Conservation (phyloP, 2,797 vertebrate genomes). For the Todus mexicanus region DNA sequence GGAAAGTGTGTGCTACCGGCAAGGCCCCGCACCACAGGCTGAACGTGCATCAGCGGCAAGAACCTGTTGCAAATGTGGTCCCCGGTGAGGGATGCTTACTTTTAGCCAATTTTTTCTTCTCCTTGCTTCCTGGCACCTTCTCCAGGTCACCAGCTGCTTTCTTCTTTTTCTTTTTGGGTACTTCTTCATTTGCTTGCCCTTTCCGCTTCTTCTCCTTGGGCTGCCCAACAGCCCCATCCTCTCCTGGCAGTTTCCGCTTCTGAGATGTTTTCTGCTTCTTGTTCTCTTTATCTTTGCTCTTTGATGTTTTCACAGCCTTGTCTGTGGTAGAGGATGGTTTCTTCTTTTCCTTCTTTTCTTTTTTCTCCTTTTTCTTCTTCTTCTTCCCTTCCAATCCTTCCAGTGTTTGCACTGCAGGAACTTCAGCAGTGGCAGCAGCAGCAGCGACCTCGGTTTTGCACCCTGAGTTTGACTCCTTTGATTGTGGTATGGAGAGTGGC, state of each 20-base stretch:
- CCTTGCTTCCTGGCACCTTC: constrained; percentile 25
- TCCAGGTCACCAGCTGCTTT: constrained; percentile 25
- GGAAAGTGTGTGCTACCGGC: background rate
- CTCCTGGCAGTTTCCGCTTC: constrained; percentile 62
- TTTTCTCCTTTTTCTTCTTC: constrained; percentile 54
- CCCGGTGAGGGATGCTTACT: constrained; percentile 49
- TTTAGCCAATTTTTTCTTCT: constrained; percentile 67
- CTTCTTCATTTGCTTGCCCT: background rate
- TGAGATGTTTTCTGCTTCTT: constrained; percentile 44
- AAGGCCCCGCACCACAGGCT: background rate
- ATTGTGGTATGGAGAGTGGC: background rate
- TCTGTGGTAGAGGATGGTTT: background rate
- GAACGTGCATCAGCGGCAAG: background rate
- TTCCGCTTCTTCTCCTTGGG: constrained; percentile 68
- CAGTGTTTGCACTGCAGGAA: background rate
- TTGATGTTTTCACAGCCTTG: background rate
- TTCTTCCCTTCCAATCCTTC: constrained; percentile 27
- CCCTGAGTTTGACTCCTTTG: background rate
- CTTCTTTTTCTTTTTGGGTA: constrained; percentile 62
- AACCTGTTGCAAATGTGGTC: background rate
- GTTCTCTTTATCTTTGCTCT: constrained; percentile 58
- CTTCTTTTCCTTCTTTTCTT: constrained; percentile 57
- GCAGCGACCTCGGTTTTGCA: background rate
- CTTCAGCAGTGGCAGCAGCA: background rate
- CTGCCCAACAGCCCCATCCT: background rate